Evolutionary conservation across 2,113 vertebrate genomes (phyloP).

Genomic region (Rattus rattus): DNA sequence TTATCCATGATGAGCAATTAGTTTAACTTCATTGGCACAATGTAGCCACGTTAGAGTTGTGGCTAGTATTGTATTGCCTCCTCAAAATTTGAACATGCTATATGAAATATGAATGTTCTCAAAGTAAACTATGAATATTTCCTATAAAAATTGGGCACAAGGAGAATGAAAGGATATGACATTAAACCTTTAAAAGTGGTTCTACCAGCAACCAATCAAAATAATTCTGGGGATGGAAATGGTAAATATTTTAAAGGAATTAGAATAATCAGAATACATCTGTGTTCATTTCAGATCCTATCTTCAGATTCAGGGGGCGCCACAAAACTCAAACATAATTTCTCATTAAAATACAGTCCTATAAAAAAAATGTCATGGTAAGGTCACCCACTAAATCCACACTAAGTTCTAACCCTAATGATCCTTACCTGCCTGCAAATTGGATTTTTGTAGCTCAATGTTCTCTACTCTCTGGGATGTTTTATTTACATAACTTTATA

Average conservation of each 20-base stretch:
- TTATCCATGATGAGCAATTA: conserved; percentile 86
- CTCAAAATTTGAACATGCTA: conserved; percentile 87
- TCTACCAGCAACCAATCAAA: neutral
- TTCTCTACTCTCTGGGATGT: neutral
- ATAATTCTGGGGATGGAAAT: neutral
- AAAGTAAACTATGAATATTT: neutral
- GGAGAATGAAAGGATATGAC: neutral
- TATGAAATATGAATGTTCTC: neutral
- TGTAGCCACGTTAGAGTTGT: neutral
- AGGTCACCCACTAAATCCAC: neutral
- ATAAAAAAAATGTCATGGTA: neutral
- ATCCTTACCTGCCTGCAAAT: neutral
- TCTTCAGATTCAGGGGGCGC: neutral
- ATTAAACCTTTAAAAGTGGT: neutral
- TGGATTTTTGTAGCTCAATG: neutral
- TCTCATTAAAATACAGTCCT: neutral
- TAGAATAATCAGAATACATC: neutral
- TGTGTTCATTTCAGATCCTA: neutral
- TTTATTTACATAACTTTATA: neutral
- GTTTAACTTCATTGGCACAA: conserved; percentile 86
- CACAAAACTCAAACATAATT: neutral
- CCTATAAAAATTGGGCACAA: too few relatives aligned
- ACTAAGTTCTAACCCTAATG: neutral
- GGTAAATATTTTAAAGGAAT: neutral
- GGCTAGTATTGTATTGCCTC: neutral